A percentile compares a stretch with the other conserved stretches of the same genome.
These are phyloP conservation scores for Aquatica leii DNA, from an alignment of 2,888 invertebrate genomes.

Conservation along the genomic window DNA sequence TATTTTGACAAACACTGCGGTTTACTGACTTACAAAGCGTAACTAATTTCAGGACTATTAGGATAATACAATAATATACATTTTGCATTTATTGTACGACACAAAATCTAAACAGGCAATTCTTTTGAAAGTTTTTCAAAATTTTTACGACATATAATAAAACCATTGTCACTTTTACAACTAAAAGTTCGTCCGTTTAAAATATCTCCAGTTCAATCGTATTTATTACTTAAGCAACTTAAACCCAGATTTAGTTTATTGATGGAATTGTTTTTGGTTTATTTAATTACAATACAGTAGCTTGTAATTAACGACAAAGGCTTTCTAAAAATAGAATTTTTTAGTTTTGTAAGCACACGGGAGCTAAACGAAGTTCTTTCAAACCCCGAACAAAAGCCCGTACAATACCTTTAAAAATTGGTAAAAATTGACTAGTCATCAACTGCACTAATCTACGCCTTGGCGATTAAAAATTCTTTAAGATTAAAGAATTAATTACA, in stretches of 20 bases:
- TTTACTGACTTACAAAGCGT: neutral
- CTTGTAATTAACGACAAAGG: conserved; percentile 56
- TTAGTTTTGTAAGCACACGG: conserved; percentile 55
- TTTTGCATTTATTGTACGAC: conserved; percentile 14
- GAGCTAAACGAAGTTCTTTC: conserved; percentile 59
- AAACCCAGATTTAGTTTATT: neutral
- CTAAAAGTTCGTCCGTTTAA: conserved; percentile 4
- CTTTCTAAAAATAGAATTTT: conserved; percentile 54
- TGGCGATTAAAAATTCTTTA: conserved; percentile 47
- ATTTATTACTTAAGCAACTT: conserved; percentile 5
- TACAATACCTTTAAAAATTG: conserved; percentile 49
- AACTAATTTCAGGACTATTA: too few relatives aligned
- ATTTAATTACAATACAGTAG: conserved; percentile 56
- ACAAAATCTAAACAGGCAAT: neutral
- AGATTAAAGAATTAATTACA: conserved; percentile 3
- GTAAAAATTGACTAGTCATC: conserved; percentile 54
- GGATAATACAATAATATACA: neutral
- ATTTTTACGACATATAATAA: conserved; percentile 11
- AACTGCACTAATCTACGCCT: conserved; percentile 54
- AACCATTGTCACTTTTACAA: conserved; percentile 18
- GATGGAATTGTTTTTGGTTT: too few relatives aligned
- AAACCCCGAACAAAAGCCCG: conserved; percentile 48
- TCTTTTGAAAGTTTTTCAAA: conserved; percentile 1
- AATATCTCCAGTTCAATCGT: neutral
- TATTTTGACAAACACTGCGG: conserved; percentile 6